Percentiles rank a stretch among this genome's conserved stretches.
Evolutionary conservation across 1,140 invertebrate genomes (phyloP).

Genomic region (Drosophila serrata): DNA sequence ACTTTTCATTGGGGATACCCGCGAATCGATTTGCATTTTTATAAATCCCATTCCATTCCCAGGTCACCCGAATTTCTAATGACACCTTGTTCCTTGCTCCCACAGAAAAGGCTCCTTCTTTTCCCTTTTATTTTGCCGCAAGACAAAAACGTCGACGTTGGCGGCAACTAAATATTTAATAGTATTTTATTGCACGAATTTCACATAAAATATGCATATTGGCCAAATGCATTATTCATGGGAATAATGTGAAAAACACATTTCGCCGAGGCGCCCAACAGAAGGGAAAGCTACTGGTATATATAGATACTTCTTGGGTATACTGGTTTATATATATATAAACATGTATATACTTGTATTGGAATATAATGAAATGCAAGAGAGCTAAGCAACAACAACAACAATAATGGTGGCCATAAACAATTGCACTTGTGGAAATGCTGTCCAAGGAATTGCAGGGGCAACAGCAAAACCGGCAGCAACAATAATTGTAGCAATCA

Average conservation of each 20-base stretch:
- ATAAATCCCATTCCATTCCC: slow-evolving; percentile 39
- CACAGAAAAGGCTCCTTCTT: slow-evolving; percentile 7
- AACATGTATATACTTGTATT: slow-evolving; percentile 33
- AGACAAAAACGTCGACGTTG: slow-evolving; percentile 43
- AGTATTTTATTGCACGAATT: slow-evolving; percentile 85
- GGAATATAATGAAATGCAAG: slow-evolving; percentile 70
- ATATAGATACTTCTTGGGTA: slow-evolving; percentile 40
- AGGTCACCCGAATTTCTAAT: slow-evolving; percentile 43
- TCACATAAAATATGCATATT: slow-evolving; percentile 84
- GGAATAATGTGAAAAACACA: slow-evolving; percentile 84
- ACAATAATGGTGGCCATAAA: slow-evolving; percentile 28
- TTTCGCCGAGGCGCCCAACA: slow-evolving; percentile 45
- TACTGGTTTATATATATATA: slow-evolving; percentile 22
- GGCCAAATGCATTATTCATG: slow-evolving; percentile 82
- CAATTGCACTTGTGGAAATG: slow-evolving; percentile 70
- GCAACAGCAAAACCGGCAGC: slow-evolving; percentile 32
- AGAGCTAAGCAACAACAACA: slow-evolving; percentile 35
- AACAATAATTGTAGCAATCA: slow-evolving; percentile 79
- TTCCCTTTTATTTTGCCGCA: slow-evolving; percentile 36
- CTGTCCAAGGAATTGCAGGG: slow-evolving; percentile 54
- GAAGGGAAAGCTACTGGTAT: slow-evolving; percentile 25
- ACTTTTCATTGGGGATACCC: slow-evolving; percentile 24
- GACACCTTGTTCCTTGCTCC: slow-evolving; percentile 5
- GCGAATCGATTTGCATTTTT: slow-evolving; percentile 57
- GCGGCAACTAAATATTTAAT: slow-evolving; percentile 83